Evolutionary conservation across 2,113 vertebrate genomes (phyloP), one percentile per base, ranked within the genome.

Genomic region (Seriola dumerili): DNA sequence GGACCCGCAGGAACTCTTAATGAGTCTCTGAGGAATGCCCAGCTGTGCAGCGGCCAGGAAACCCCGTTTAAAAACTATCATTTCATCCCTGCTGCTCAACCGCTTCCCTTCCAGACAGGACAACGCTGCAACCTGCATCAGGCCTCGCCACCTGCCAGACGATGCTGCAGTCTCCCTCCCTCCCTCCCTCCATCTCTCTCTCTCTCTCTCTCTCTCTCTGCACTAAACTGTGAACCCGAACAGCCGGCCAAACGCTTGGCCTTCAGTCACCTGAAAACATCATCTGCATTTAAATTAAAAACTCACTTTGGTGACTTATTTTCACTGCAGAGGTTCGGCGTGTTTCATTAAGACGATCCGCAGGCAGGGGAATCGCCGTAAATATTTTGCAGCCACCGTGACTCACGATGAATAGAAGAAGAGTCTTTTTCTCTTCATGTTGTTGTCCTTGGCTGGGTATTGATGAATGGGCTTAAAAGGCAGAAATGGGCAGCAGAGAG

Each of bases 281-380:
- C 74, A 76, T 88, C 86, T 82, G 89, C 81, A 86, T 86, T 77
- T 77, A 66, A 85, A 90, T 36, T 58, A 81, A 84, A 42, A 76
- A 52, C 32, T 29, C 3, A 19, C 57, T 72, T 57, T 44, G 54
- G 62, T 62, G 80, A 65, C 57, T 76, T 74, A 29, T 12, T 76
- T 25, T 29, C 29, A 17, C 40, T 68, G 25, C 61, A 3, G 52
- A 63, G 66, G 57, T 52, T 63, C 38, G 9, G 64, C 16, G 48
- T 44, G 62, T 84, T 82, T 83, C 10, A 61, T 80, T 48, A 48
- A 58, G 72, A 44, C 6, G 63, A 78, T 81, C 57, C 74, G 48
- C 48, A 64, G 19, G 67, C 66, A 70, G 66, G 25, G 48, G 67
- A 50, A 10, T 23, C 17, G 1, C 6, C 0, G 21, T 73, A 36